A percentile compares a stretch with the other conserved stretches of the same genome.
phyloP scores from a whole-genome alignment of 1,140 invertebrate species.

The Drosophila truncata region DNA sequence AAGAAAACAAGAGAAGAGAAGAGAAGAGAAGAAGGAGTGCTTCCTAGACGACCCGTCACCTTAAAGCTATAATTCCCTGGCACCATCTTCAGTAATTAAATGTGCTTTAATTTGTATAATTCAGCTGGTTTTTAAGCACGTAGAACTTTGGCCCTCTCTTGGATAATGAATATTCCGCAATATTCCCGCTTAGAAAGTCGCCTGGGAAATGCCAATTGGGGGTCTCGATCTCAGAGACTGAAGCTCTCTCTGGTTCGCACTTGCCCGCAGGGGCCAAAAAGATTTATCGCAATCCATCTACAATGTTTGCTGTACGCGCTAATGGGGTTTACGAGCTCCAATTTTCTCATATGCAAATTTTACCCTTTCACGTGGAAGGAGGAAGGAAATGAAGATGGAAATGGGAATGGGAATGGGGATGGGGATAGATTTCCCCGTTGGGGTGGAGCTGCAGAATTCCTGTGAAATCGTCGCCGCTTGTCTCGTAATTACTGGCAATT shows the following conservation, averaged over 20 bases:
- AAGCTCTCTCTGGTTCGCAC: not conserved
- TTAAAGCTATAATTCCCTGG: slow-evolving; percentile 66
- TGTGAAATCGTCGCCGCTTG: slow-evolving; percentile 76
- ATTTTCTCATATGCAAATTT: slow-evolving; percentile 65
- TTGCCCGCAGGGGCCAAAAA: slow-evolving; percentile 35
- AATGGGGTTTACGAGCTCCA: slow-evolving; percentile 56
- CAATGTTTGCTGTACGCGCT: slow-evolving; percentile 39
- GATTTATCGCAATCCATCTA: slow-evolving; percentile 63
- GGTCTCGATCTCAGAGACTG: slow-evolving; percentile 40
- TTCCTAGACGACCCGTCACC: slow-evolving; percentile 55
- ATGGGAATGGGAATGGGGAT: slow-evolving; percentile 10
- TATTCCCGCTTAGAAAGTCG: slow-evolving; percentile 52
- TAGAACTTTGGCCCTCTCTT: slow-evolving; percentile 35
- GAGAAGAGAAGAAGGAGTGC: not conserved
- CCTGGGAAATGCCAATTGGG: slow-evolving; percentile 70
- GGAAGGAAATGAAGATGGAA: not conserved
- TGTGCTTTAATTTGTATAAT: slow-evolving; percentile 74
- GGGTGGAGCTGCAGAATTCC: slow-evolving; percentile 51
- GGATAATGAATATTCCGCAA: slow-evolving; percentile 71
- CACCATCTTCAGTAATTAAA: slow-evolving; percentile 59
- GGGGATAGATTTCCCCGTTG: not conserved
- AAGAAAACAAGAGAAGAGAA: not conserved
- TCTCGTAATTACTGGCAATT: slow-evolving; percentile 77
- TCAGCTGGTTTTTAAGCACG: slow-evolving; percentile 43
- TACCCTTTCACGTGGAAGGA: not conserved